phyloP scores from a whole-genome alignment of 2,888 invertebrate species.

The Theretra japonica region DNA sequence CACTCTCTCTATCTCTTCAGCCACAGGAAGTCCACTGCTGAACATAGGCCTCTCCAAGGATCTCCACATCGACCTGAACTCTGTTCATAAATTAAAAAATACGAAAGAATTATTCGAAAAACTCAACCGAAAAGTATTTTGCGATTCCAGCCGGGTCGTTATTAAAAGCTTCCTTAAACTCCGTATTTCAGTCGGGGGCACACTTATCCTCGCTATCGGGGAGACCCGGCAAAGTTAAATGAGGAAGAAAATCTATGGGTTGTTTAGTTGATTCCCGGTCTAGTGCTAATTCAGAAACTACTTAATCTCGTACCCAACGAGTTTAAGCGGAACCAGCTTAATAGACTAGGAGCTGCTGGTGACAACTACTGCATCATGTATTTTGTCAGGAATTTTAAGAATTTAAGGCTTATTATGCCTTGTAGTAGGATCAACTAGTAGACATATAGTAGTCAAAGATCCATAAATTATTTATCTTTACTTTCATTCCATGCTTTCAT shows the following conservation, averaged over 20 bases:
- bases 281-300: constrained; percentile 68
- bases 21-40: no score
- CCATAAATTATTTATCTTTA: no score
- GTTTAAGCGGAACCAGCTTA: constrained; percentile 56
- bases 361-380: neutral
- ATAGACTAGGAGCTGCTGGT: constrained; percentile 31
- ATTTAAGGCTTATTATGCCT: neutral
- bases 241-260: constrained; percentile 73
- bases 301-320: constrained; percentile 62
- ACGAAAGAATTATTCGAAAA: neutral
- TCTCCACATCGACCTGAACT: no score
- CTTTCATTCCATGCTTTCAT: no score
- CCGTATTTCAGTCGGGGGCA: constrained; percentile 30
- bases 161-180: constrained; percentile 25
- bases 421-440: neutral
- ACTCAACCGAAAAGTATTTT: constrained; percentile 4
- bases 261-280: constrained; percentile 65
- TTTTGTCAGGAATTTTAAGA: neutral
- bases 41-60: no score
- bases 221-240: constrained; percentile 67
- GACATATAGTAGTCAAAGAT: no score
- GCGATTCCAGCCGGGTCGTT: neutral
- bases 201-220: constrained; percentile 60
- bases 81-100: neutral
- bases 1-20: no score